Base-by-base conservation (phyloP, 2,888 invertebrate species). In the Pedicia rivosa region DNA sequence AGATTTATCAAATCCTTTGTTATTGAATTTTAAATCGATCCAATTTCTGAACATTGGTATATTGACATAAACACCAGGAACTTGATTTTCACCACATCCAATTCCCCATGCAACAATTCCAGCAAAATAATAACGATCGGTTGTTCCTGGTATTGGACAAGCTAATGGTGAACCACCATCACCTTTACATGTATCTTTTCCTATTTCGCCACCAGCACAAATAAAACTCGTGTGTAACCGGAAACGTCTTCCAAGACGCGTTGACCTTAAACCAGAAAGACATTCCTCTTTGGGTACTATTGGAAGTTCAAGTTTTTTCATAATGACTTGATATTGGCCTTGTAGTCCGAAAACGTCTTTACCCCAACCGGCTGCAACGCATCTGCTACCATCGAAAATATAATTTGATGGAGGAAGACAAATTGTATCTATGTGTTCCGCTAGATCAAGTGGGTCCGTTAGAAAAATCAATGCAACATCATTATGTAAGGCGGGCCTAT, bases 21-120 rank as follows among this genome's bases (percentile, higher is more conserved):
- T 25, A 7, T 38, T 40, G 5, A 59, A 41, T 38, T 72, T 65
- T 43, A 70, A 64, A 45, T 75, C 73, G 42, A 87, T 75, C 84
- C 86, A 86, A 9, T 60, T 54, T 2, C 77, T 64, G 8, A 74
- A 65, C 20, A 63, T 53, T 1, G 72, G 65, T 2, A 86, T 68
- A 51, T 77, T 75, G 0, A 72, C 78, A 52, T 84, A 86, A 0
- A 82, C 78, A 1, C 79, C 83, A 0, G 82, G 83, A 13, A 70
- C 65, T 27, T 67, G 63, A 35, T 66, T 61, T 13, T 61, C 61
- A 0, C 80, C 82, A 48, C 86, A 86, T 0, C 78, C 79, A 44
- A 86, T 76, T 12, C 86, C 84, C 84, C 84, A 86, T 2, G 83
- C 74, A 0, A 84, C 83, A 27, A 83, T 75, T 2, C 81, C 81